Evolutionary conservation across 2,113 vertebrate species (phyloP).

Genomic region (Melanerpes aurifrons): DNA sequence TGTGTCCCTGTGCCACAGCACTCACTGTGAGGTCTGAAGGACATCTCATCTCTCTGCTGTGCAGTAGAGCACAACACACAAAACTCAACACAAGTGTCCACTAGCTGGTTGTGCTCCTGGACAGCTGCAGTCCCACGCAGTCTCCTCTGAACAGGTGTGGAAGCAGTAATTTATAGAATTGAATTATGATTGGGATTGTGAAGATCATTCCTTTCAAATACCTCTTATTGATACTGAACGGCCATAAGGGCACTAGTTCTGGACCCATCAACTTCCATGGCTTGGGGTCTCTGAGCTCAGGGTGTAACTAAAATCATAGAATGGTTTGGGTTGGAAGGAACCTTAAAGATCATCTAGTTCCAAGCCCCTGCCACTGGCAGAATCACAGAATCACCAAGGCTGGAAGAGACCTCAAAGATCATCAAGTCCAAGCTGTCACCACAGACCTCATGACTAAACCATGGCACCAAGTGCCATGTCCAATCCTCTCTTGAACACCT

Average conservation of each 20-base stretch:
- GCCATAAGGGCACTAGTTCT: background rate
- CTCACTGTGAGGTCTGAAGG: background rate
- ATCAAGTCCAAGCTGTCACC: too few relatives aligned
- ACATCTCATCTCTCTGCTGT: background rate
- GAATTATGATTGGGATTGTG: background rate
- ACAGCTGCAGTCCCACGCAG: background rate
- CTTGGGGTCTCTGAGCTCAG: background rate
- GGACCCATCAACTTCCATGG: accelerated
- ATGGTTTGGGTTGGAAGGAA: too few relatives aligned
- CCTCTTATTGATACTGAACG: background rate
- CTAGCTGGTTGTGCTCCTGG: too few relatives aligned
- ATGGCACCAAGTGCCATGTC: too few relatives aligned
- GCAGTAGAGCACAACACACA: background rate
- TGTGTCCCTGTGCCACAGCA: background rate
- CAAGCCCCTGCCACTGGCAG: too few relatives aligned
- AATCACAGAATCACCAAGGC: too few relatives aligned
- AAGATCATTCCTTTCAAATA: background rate
- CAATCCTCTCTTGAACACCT: too few relatives aligned
- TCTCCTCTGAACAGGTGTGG: background rate
- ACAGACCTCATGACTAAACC: too few relatives aligned
- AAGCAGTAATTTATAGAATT: background rate
- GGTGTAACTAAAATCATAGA: too few relatives aligned
- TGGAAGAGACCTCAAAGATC: too few relatives aligned
- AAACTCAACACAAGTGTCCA: background rate
- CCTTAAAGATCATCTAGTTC: too few relatives aligned